Evolutionary conservation across 2,113 vertebrate species (phyloP), one percentile per base, ranked within the genome.

Genomic region (Ameiurus melas): DNA sequence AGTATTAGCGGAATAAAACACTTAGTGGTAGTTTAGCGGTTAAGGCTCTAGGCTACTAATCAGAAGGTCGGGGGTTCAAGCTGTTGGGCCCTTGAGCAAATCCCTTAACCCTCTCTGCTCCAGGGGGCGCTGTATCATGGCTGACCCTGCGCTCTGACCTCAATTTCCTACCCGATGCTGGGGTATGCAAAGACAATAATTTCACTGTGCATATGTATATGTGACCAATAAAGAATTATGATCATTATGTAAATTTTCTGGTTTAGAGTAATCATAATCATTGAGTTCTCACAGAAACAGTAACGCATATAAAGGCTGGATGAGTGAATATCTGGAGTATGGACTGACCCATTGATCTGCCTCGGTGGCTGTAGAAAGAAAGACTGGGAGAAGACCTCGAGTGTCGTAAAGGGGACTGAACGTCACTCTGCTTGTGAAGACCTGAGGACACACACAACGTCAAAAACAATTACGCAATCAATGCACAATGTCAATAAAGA

Each of bases 281-380:
- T 2, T 64, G 60, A 64, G 25, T 60, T 60, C 5, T 60, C 58
- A 60, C 1, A 14, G n/a, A 80, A n/a, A 57, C 47, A n/a, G 19
- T 57, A 33, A 73, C 10, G 27, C 19, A 27, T 30, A 12, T 80
- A 20, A 10, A 57, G n/a, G 19, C 36, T 27, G 20, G 57, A 39
- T 83, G 33, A 83, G 33, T 25, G 58, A 58, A 68, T 36, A 47
- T 79, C 43, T 64, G 25, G 55, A 81, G 25, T 3, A 79, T 51
- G 75, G 85, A 89, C 96, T 96, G 94, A 98, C 97, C 97, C 90
- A 96, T 89, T 86, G 97, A 97, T 93, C 96, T 97, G 73, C 96
- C 96, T 86, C 97, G 96, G 93, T 97, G 96, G 0, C 91, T 96
- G 89, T 93, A 92, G 85, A 95, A 94, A 87, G 92, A 89, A 91